These are phyloP conservation scores for Tenebrosternarchus preto DNA, from an alignment of 2,113 vertebrate genomes.

Conservation along the genomic window DNA sequence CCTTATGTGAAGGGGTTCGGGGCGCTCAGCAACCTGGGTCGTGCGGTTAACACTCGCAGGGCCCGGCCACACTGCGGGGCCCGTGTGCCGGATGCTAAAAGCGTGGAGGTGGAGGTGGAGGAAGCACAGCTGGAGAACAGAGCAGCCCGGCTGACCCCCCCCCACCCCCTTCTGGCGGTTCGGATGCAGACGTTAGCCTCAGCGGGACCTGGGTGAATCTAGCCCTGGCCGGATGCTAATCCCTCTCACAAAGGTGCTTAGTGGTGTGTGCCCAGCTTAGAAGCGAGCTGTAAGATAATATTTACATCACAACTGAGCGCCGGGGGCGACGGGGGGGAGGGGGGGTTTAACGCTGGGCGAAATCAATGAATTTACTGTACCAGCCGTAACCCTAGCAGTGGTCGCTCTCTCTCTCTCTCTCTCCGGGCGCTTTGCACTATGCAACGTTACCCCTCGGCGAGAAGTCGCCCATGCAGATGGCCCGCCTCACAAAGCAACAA, in stretches of 20 bases:
- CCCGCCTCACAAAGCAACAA: conserved; percentile 52
- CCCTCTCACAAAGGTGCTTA: conserved; percentile 70
- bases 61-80: neutral
- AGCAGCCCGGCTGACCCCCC: conserved; percentile 54
- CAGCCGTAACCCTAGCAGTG: conserved; percentile 55
- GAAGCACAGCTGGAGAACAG: conserved; percentile 28
- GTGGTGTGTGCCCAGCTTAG: conserved; percentile 65
- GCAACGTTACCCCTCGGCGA: conserved; percentile 37
- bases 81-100: neutral
- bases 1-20: neutral
- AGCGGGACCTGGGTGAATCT: conserved; percentile 55
- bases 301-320: conserved; percentile 71
- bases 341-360: conserved; percentile 58
- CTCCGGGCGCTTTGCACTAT: conserved; percentile 46
- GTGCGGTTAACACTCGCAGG: conserved; percentile 11
- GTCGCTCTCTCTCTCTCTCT: conserved; percentile 53
- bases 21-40: neutral
- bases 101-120: too few relatives aligned
- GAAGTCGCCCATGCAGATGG: conserved; percentile 36
- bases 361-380: conserved; percentile 63
- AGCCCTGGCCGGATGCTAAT: conserved; percentile 66
- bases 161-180: conserved; percentile 30
- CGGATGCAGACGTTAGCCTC: conserved; percentile 37
- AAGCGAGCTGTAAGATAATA: conserved; percentile 66
- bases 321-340: conserved; percentile 49